Percentiles rank a stretch among this genome's conserved stretches.
Evolutionary conservation across 1,140 invertebrate genomes (phyloP).

Genomic region (Zelostemma sp.): DNA sequence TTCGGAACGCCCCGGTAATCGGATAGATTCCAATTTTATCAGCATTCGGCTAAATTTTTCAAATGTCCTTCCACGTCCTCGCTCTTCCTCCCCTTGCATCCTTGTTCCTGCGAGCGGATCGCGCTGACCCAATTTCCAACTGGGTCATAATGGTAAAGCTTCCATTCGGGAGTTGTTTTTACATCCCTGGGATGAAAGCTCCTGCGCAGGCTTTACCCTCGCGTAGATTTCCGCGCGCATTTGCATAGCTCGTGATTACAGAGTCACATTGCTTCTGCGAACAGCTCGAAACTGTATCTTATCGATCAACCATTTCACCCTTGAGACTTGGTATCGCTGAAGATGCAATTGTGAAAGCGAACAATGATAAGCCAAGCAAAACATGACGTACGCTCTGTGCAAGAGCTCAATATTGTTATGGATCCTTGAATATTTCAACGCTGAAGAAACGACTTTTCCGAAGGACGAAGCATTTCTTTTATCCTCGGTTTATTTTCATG

Average conservation of each 20-base stretch:
- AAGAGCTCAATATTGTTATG: neutral
- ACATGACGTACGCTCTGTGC: too few species aligned
- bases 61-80: conserved; percentile 1
- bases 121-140: conserved; percentile 27
- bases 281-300: conserved; percentile 31
- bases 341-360: conserved; percentile 1
- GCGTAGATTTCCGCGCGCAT: conserved; percentile 15
- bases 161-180: conserved; percentile 44
- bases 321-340: conserved; percentile 12
- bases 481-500: too few species aligned
- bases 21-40: neutral
- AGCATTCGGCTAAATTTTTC: neutral
- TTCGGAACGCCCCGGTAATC: neutral
- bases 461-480: too few species aligned
- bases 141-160: conserved; percentile 48
- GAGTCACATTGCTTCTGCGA: conserved; percentile 25
- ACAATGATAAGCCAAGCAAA: neutral
- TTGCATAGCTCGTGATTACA: conserved; percentile 4
- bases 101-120: conserved; percentile 18
- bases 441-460: too few species aligned
- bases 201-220: conserved; percentile 33
- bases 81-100: neutral
- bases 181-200: conserved; percentile 26
- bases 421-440: neutral
- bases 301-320: conserved; percentile 31